Base-by-base conservation (phyloP, 2,888 invertebrate genomes). In the Drosophila setosimentum region DNA sequence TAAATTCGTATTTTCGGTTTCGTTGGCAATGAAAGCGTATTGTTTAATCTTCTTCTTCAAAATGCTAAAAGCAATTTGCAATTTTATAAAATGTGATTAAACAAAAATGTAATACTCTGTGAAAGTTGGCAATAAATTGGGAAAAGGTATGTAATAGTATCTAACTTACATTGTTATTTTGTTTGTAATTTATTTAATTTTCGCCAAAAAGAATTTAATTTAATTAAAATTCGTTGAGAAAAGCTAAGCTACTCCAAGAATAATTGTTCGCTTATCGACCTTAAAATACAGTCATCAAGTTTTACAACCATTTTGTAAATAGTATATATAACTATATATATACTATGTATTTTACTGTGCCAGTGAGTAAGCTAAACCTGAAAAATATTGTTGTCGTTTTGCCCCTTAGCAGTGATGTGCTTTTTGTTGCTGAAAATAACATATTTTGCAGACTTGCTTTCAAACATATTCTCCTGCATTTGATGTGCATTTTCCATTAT, bases 401-500 rank as follows among this genome's bases (percentile, higher is more conserved):
- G n/a, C 45, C 27, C 24, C 45, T 24, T 3, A 24, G 16, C 24
- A 1, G 16, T 4, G 24, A 24, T 16, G 45, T 16, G 24, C 45
- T 45, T 24, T 24, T 45, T 24, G 45, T 24, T 45, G 24, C 45
- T 45, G 24, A 21, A 45, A 16, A 8, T 8, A 16, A 16, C 45
- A 2, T 16, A 8, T 27, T 16, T 45, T 24, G 24, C 21, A 45
- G 45, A 45, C 21, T 13, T 45, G 21, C 21, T 13, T 7, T 7
- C 21, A 45, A 45, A 21, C 13, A 45, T 21, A 18, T 37, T 37
- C 37, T 13, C 21, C 21, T 45, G 45, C 45, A 33, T 55, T 55
- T 76, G 70, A 86, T 78, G 73, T 83, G 67, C 72, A 84, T 74
- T 45, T 77, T 77, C 62, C 74, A 68, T 68, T 55, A 50, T 58